These are phyloP conservation scores for Terebella lapidaria DNA, from an alignment of 2,888 invertebrate species.

Conservation along the genomic window DNA sequence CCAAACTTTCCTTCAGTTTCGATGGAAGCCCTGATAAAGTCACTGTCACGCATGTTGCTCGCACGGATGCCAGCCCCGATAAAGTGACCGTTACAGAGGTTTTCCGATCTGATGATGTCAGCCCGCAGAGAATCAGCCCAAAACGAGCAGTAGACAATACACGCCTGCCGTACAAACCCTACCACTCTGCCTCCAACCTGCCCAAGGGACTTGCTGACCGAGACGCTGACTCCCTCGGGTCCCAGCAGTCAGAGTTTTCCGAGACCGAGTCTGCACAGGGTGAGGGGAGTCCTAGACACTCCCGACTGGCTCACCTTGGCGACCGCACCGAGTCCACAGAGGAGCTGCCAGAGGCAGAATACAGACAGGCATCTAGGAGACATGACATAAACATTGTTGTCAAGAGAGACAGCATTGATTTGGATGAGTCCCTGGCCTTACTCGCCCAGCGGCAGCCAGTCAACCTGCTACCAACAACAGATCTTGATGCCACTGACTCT, in stretches of 20 bases:
- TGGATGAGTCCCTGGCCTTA: too few relatives aligned
- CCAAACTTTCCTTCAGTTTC: too few relatives aligned
- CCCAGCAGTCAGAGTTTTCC: not conserved
- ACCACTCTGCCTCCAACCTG: not conserved
- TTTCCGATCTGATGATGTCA: not conserved
- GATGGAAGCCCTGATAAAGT: not conserved
- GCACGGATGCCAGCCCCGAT: not conserved
- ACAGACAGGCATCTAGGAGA: too few relatives aligned
- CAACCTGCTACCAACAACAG: too few relatives aligned
- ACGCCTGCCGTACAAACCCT: not conserved
- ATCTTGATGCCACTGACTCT: not conserved
- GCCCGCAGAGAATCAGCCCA: not conserved
- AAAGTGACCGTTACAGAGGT: not conserved
- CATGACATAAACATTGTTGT: too few relatives aligned
- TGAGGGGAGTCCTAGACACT: not conserved
- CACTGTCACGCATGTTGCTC: not conserved
- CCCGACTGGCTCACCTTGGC: not conserved
- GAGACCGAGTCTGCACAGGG: constrained; percentile 10
- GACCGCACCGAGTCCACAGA: not conserved
- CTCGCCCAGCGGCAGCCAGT: too few relatives aligned
- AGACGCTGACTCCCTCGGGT: too few relatives aligned
- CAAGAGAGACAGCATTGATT: too few relatives aligned
- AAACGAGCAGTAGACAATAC: not conserved
- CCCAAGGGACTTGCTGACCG: not conserved
- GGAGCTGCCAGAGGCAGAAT: not conserved